Conservation (phyloP, 2,797 vertebrate genomes). For the Vultur gryphus region DNA sequence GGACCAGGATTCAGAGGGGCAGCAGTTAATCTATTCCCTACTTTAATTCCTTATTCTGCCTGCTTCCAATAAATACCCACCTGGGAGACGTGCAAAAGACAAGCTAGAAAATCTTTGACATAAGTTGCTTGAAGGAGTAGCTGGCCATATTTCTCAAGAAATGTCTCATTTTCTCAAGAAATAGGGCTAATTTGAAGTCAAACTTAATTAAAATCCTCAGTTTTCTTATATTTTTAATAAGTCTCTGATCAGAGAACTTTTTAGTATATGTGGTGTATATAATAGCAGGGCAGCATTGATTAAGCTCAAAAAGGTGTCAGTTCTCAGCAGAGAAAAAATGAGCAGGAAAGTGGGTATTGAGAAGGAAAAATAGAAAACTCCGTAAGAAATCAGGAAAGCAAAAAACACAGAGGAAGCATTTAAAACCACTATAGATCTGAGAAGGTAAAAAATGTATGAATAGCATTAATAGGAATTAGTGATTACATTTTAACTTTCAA, state of each 20-base stretch:
- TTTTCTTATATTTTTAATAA: neutral
- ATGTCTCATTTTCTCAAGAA: neutral
- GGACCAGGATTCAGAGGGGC: neutral
- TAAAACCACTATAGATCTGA: neutral
- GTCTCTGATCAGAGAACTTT: neutral
- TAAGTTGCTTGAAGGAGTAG: neutral
- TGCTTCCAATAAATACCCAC: neutral
- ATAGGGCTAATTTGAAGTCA: neutral
- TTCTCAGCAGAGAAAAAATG: neutral
- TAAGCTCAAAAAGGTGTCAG: neutral
- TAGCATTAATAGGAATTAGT: neutral
- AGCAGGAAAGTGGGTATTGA: neutral
- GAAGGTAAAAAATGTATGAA: neutral
- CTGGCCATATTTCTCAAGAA: neutral
- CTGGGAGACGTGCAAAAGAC: neutral
- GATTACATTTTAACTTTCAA: constrained; percentile 3
- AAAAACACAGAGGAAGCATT: neutral
- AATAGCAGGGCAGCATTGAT: neutral
- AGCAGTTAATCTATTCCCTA: neutral
- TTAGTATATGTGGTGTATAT: neutral
- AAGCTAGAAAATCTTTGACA: neutral
- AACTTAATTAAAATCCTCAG: neutral
- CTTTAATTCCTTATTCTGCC: neutral
- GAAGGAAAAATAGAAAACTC: neutral
- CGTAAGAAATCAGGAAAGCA: neutral